phyloP scores from a whole-genome alignment of 2,797 vertebrate genomes.

The Lutjanus campechanus region DNA sequence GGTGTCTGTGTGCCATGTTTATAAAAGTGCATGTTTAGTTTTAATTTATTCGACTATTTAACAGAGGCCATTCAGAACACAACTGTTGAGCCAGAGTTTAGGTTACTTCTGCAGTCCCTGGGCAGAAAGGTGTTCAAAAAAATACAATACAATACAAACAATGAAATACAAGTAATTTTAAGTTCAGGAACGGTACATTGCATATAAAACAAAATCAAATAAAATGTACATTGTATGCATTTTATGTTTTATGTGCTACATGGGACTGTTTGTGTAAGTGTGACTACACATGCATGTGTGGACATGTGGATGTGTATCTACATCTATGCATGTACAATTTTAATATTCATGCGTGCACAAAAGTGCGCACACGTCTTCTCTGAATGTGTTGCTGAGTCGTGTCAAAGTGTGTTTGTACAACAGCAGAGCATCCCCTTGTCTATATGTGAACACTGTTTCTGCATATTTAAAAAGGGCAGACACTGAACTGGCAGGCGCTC shows the following conservation, averaged over 20 bases:
- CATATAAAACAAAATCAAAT: too few relatives aligned
- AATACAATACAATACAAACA: too few relatives aligned
- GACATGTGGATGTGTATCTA: not conserved
- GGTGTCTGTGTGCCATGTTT: not conserved
- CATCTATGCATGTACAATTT: not conserved
- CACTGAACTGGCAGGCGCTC: not conserved
- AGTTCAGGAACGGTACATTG: too few relatives aligned
- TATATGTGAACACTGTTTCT: not conserved
- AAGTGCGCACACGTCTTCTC: not conserved
- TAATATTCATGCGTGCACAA: not conserved
- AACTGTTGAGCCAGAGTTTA: too few relatives aligned
- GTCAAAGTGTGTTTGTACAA: not conserved
- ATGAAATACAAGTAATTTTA: too few relatives aligned
- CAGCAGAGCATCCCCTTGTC: not conserved
- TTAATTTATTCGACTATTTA: too few relatives aligned
- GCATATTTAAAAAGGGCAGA: constrained; percentile 8
- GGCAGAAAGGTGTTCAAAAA: too few relatives aligned
- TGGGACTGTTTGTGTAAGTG: not conserved
- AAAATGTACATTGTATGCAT: too few relatives aligned
- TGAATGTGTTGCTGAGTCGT: not conserved
- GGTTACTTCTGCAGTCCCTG: too few relatives aligned
- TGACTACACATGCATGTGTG: not conserved
- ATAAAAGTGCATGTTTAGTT: too few relatives aligned
- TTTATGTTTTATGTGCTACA: too few relatives aligned
- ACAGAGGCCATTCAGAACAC: too few relatives aligned